Evolutionary conservation across 2,113 vertebrate genomes (phyloP).

Genomic region (Sceloporus undulatus): DNA sequence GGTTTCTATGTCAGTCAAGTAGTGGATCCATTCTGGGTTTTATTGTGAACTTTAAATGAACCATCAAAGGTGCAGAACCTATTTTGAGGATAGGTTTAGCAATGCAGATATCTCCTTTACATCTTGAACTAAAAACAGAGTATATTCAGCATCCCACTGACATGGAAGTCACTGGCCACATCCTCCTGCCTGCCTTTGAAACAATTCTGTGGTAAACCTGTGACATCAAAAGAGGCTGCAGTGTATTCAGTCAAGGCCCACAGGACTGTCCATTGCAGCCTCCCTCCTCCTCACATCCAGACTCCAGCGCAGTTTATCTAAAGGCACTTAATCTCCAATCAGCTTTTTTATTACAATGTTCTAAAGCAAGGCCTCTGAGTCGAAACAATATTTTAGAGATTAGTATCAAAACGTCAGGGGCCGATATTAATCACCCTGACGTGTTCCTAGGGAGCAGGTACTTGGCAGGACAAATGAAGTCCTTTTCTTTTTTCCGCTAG

Average conservation of each 20-base stretch:
- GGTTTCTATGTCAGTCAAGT: too few relatives aligned
- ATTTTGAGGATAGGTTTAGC: too few relatives aligned
- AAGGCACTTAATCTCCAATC: slow-evolving; percentile 21
- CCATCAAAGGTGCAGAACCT: too few relatives aligned
- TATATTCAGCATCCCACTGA: too few relatives aligned
- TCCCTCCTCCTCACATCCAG: slow-evolving; percentile 14
- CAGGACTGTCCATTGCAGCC: slow-evolving; percentile 44
- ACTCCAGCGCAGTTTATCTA: slow-evolving; percentile 23
- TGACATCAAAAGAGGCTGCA: slow-evolving; percentile 15
- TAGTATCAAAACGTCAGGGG: slow-evolving; percentile 37
- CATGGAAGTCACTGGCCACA: too few relatives aligned
- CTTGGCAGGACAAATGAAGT: slow-evolving; percentile 47
- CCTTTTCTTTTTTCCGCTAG: slow-evolving; percentile 39
- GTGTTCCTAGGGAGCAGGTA: slow-evolving; percentile 37
- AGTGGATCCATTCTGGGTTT: too few relatives aligned
- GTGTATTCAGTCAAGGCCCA: not conserved
- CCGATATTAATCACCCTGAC: slow-evolving; percentile 28
- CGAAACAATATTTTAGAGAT: slow-evolving; percentile 51
- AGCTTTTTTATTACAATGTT: slow-evolving; percentile 26
- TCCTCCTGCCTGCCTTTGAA: not conserved
- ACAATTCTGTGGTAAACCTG: not conserved
- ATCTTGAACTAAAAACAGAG: too few relatives aligned
- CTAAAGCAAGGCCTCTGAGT: slow-evolving; percentile 38
- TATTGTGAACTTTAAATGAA: too few relatives aligned
- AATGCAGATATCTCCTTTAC: too few relatives aligned